Conservation (phyloP, 2,888 invertebrate species). For the Phymatocera aterrima region DNA sequence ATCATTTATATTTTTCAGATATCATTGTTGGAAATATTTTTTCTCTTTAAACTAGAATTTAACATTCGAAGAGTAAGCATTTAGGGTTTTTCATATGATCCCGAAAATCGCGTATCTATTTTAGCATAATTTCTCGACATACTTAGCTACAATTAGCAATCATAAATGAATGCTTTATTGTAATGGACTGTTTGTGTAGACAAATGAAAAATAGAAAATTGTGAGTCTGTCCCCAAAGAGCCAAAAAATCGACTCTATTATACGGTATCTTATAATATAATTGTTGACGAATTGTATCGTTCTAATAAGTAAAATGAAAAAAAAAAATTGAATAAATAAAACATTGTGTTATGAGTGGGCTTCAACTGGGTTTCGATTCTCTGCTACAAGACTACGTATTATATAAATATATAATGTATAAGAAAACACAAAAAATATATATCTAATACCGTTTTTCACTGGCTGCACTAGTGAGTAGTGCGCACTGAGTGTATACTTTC, state of each 20-base stretch:
- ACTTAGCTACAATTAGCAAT: neutral
- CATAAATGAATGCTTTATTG: neutral
- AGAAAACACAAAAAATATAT: no score
- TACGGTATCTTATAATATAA: neutral
- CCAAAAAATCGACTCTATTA: neutral
- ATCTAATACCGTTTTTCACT: no score
- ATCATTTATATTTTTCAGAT: no score
- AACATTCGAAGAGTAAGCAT: no score
- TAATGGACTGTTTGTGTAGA: constrained; percentile 41
- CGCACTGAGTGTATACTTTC: no score
- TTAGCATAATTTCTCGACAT: no score
- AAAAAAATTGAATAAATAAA: constrained; percentile 48
- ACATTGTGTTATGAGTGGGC: constrained; percentile 53
- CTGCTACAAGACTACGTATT: constrained; percentile 70
- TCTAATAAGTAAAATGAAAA: neutral
- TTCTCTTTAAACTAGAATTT: no score
- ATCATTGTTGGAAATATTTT: no score
- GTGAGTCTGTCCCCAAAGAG: neutral
- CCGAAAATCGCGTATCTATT: no score
- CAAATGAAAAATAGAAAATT: constrained; percentile 24
- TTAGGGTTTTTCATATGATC: no score
- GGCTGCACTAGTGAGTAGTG: no score
- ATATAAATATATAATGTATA: constrained; percentile 73
- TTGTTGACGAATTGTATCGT: constrained; percentile 36
- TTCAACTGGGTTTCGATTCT: constrained; percentile 70